Base-by-base conservation (phyloP, 2,113 vertebrate genomes). In the Ophiodon elongatus region DNA sequence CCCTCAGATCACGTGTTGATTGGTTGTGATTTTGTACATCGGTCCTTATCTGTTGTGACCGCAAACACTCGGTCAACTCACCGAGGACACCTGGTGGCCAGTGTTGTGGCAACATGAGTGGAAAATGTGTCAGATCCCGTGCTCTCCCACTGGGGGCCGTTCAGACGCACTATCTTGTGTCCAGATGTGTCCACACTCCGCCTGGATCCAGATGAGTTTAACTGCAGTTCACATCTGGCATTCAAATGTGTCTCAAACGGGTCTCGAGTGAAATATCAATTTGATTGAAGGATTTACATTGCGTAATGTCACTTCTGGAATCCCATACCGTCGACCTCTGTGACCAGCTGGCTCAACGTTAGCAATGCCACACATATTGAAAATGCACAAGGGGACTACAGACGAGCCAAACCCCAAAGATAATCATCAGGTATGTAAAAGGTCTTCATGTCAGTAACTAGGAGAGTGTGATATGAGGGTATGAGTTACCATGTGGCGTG, bases 261-360 rank as follows among this genome's bases (percentile, higher is more conserved):
- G 45, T 69, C 84, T 82, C 43, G 3, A 68, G 71, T 80, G 52
- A 83, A 83, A 79, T 76, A 67, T 74, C 54, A 68, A 63, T 64
- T 43, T 80, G 71, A 68, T n/a, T 29, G 75, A 77, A n/a, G 50
- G 37, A 50, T 71, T 45, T 27, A 6, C n/a, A 71, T 71, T 70
- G 14, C 35, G n/a, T 70, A 56, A 79, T 72, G 39, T 65, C 60
- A 39, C n/a, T 31, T 15, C 52, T 73, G n/a, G 19, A 73, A 73
- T 79, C 63, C 27, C 54, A 62, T 56, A 47, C 37, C 27, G 37
- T 56, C 27, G 27, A 57, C 27, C 8, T 63, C 56, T 52, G 54
- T 47, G 45, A 75, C n/a, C 63, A 39, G 25, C 73, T 39, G 65
- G 56, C 7, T 75, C 25, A 1, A 39, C 10, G 31, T 23, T 0